A percentile compares a stretch with the other conserved stretches of the same genome.
Evolutionary conservation across 2,797 vertebrate species (phyloP).

Genomic region (Sebastes hubbsi): DNA sequence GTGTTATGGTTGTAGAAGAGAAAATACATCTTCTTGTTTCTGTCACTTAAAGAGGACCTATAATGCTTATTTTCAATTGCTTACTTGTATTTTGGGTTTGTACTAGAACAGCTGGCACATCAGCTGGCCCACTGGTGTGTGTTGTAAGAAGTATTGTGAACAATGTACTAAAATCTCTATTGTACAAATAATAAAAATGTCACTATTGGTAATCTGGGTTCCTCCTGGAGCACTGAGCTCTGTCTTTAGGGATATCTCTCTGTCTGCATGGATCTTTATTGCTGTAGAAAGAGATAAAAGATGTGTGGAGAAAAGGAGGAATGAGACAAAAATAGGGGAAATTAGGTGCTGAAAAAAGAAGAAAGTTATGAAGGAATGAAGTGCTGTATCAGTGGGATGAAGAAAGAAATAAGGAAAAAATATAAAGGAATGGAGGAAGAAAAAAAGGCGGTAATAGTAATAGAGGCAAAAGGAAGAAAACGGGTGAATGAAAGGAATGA

Average conservation of each 20-base stretch:
- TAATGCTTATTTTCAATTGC: too few relatives aligned
- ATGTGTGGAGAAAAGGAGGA: background rate
- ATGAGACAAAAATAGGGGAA: too few relatives aligned
- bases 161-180: slow-evolving; percentile 95
- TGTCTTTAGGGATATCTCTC: background rate
- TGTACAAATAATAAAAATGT: slow-evolving; percentile 95
- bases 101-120: too few relatives aligned
- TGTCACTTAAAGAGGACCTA: background rate
- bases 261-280: background rate
- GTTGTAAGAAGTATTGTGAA: slow-evolving; percentile 99
- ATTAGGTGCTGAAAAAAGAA: background rate
- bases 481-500: too few relatives aligned
- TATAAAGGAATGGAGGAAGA: too few relatives aligned
- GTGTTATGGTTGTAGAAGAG: background rate
- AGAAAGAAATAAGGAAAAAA: too few relatives aligned
- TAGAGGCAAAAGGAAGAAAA: too few relatives aligned
- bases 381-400: too few relatives aligned
- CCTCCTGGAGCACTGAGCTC: slow-evolving; percentile 62
- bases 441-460: too few relatives aligned
- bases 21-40: background rate
- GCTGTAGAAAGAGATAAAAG: background rate
- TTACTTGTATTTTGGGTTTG: too few relatives aligned
- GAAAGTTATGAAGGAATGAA: too few relatives aligned
- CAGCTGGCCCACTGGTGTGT: too few relatives aligned
- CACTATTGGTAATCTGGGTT: slow-evolving; percentile 91